Evolutionary conservation across 2,888 invertebrate genomes (phyloP).

Genomic region (Harpalus rufipes): DNA sequence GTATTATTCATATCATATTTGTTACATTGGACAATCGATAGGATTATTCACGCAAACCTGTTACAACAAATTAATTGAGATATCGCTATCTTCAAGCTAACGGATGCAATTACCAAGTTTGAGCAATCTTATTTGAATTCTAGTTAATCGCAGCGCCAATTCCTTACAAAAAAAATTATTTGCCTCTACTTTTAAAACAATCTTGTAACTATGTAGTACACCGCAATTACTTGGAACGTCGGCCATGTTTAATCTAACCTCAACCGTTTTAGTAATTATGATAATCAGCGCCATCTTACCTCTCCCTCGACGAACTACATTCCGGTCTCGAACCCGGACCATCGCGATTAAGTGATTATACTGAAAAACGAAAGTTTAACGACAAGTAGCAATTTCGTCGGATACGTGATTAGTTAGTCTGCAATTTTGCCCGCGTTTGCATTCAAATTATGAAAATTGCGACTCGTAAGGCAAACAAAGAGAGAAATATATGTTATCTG

Average conservation of each 20-base stretch:
- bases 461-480: conserved; percentile 59
- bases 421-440: conserved; percentile 53
- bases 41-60: too few species aligned
- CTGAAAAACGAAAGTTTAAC: conserved; percentile 49
- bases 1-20: too few species aligned
- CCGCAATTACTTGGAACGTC: conserved; percentile 20
- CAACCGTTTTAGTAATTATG: conserved; percentile 65
- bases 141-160: neutral
- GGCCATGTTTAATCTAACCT: conserved; percentile 56
- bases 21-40: too few species aligned
- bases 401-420: conserved; percentile 54
- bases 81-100: neutral
- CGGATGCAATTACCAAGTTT: neutral
- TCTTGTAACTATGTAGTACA: neutral
- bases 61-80: too few species aligned
- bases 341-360: conserved; percentile 58
- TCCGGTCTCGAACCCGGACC: conserved; percentile 45
- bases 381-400: conserved; percentile 56
- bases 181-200: neutral
- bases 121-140: neutral
- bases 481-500: conserved; percentile 28
- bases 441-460: conserved; percentile 62
- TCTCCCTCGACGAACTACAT: conserved; percentile 49
- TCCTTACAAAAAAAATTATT: neutral
- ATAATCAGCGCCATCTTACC: conserved; percentile 65